Evolutionary conservation across 2,888 invertebrate species (phyloP).

Genomic region (Leptopilina drosophilae): DNA sequence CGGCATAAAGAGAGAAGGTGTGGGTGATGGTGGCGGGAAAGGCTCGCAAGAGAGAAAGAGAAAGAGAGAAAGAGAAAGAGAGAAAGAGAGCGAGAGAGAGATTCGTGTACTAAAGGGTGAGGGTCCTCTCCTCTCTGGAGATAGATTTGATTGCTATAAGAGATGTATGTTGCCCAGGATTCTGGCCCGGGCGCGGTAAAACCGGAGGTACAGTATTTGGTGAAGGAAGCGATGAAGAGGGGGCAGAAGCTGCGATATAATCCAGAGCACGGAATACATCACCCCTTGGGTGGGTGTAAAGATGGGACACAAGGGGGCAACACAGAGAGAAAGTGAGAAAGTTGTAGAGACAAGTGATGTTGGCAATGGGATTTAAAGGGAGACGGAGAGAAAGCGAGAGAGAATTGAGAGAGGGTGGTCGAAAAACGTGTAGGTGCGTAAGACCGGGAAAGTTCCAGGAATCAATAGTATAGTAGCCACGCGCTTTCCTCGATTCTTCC

Average conservation of each 20-base stretch:
- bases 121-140: neutral
- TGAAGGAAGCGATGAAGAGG: constrained; percentile 55
- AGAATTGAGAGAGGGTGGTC: constrained; percentile 35
- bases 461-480: constrained; percentile 72
- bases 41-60: too few relatives aligned
- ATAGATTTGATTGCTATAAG: constrained; percentile 29
- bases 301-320: constrained; percentile 56
- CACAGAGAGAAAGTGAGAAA: constrained; percentile 48
- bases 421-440: constrained; percentile 64
- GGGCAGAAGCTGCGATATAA: constrained; percentile 60
- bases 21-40: too few relatives aligned
- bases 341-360: constrained; percentile 41
- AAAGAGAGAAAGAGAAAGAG: too few relatives aligned
- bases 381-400: constrained; percentile 53
- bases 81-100: neutral
- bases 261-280: constrained; percentile 60
- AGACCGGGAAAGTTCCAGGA: constrained; percentile 65
- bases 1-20: too few relatives aligned
- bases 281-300: constrained; percentile 42
- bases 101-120: constrained; percentile 13
- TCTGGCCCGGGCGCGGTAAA: constrained; percentile 37
- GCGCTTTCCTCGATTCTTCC: constrained; percentile 69
- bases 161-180: constrained; percentile 19
- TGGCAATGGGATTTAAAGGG: constrained; percentile 53
- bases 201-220: constrained; percentile 44